phyloP scores from a whole-genome alignment of 2,113 vertebrate species.

The Telmatochromis sp. region DNA sequence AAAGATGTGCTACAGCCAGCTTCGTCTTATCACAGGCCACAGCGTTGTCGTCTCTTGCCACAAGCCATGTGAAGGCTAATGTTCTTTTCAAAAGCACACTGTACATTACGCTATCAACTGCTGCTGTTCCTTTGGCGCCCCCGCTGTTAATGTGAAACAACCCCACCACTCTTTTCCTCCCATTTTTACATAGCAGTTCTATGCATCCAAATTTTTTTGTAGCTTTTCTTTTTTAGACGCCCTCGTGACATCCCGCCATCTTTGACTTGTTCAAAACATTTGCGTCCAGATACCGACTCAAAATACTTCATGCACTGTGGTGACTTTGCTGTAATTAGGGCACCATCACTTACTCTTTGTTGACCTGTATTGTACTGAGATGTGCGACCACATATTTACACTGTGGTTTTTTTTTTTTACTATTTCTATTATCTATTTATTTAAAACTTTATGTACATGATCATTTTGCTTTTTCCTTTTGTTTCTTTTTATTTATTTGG shows the following conservation, averaged over 20 bases:
- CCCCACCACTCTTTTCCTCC: background rate
- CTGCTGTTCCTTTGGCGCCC: background rate
- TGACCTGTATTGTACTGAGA: background rate
- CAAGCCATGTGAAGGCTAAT: background rate
- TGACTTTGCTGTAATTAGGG: background rate
- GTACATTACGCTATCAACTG: background rate
- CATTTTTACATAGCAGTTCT: conserved; percentile 13
- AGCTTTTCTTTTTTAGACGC: conserved; percentile 33
- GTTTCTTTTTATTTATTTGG: background rate
- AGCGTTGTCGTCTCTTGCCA: background rate
- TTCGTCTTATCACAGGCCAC: background rate
- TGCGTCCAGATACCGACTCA: background rate
- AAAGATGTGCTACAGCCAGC: conserved; percentile 2
- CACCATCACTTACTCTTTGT: background rate
- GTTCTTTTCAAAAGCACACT: conserved; percentile 2
- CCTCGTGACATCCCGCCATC: background rate
- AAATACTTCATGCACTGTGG: background rate
- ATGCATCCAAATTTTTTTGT: conserved; percentile 41
- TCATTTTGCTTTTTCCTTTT: background rate
- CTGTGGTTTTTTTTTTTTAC: background rate
- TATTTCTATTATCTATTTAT: background rate
- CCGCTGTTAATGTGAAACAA: background rate
- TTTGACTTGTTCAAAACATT: background rate
- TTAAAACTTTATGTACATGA: background rate
- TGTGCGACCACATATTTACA: background rate